Percentiles rank a stretch among this genome's conserved stretches.
Conservation (phyloP, 2,113 vertebrate species). For the Cathartes aura region DNA sequence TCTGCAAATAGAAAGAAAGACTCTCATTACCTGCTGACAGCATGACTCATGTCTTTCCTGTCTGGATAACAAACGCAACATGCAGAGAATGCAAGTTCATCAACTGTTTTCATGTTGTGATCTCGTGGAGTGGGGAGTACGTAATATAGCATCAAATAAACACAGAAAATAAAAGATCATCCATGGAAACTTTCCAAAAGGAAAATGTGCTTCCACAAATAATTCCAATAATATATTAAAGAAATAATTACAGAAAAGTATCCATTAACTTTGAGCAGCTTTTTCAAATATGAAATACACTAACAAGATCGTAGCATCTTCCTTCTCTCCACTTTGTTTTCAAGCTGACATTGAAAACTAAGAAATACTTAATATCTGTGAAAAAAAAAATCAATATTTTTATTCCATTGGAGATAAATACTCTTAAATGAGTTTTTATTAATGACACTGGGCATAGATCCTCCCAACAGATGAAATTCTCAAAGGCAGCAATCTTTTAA, state of each 20-base stretch:
- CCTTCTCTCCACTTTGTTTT: neutral
- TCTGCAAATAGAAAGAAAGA: slow-evolving; percentile 20
- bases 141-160: neutral
- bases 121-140: neutral
- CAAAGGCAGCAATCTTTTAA: neutral
- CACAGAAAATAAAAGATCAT: neutral
- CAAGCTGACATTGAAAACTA: neutral
- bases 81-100: neutral
- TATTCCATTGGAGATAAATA: neutral
- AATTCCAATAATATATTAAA: neutral
- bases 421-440: neutral
- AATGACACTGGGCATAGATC: neutral
- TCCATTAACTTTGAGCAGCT: neutral
- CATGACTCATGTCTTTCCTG: slow-evolving; percentile 5
- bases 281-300: neutral
- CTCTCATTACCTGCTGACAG: slow-evolving; percentile 32
- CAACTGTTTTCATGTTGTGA: slow-evolving; percentile 1
- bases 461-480: neutral
- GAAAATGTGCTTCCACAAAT: neutral
- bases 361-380: neutral
- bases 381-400: neutral
- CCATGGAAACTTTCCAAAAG: neutral
- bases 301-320: neutral
- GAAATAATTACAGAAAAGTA: neutral
- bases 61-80: neutral